Base-by-base conservation (phyloP, 2,888 invertebrate species). In the Ametastegia equiseti region DNA sequence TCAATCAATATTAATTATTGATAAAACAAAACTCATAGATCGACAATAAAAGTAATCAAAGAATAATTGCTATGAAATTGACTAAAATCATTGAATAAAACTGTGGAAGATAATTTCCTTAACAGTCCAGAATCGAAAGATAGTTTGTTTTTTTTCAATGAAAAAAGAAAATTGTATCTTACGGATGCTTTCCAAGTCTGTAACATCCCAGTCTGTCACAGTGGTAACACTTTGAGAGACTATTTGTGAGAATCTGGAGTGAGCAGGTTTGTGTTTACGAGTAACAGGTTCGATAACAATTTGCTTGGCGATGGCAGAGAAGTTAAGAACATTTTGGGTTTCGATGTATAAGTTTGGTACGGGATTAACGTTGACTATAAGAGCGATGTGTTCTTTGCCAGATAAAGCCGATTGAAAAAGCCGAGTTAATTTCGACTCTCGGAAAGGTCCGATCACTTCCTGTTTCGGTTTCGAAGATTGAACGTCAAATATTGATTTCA, bases 341-440 rank as follows among this genome's bases (percentile, higher is more conserved):
- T 99, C 98, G 84, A 97, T 96, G 85, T 96, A 96, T 91, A 96
- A 95, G 84, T 94, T 93, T 0, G 95, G 94, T 5, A 95, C 92
- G 0, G 97, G 97, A 91, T 96, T 97, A 0, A 98, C 94, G 80
- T 97, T 98, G 0, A 98, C 98, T 85, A 99, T 96, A 95, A 99
- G 96, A 65, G 94, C 93, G 9, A 97, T 95, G 39, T 94, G 92
- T 92, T 97, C 94, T 19, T 94, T 92, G 0, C 98, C 97, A 0
- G 94, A 94, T 39, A 98, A 93, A 0, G 97, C 97, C 7, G 94
- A 94, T 89, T 98, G 97, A 78, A 97, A 95, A 0, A 99, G 90
- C 67, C 97, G 94, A 0, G 99, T 98, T 69, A 99, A 92, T 91
- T 98, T 98, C 0, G 98, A 98, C 84, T 98, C 98, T 39, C 98